Conservation (phyloP, 2,113 vertebrate species). For the Psittacula cyanocephala region DNA sequence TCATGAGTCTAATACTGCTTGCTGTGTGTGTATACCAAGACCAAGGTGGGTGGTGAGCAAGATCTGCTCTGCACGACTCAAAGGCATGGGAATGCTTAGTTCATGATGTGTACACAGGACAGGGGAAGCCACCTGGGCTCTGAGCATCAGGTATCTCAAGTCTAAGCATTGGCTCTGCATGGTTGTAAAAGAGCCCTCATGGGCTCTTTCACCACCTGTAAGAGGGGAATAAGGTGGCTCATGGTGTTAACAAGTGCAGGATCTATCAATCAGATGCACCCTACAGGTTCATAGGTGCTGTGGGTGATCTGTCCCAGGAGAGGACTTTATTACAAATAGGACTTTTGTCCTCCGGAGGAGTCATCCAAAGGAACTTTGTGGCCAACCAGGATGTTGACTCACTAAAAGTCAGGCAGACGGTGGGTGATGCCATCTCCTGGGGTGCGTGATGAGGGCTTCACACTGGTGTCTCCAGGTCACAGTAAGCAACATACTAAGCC, state of each 20-base stretch:
- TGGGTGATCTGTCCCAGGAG: neutral
- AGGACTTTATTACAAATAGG: neutral
- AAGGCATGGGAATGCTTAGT: neutral
- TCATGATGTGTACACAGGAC: neutral
- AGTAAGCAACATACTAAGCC: neutral
- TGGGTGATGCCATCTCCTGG: neutral
- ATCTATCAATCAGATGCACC: neutral
- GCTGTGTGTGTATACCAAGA: neutral
- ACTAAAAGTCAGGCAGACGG: neutral
- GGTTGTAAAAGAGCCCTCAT: neutral
- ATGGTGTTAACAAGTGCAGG: neutral
- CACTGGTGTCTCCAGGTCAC: neutral
- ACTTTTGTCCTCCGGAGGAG: neutral
- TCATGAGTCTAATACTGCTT: fast-evolving
- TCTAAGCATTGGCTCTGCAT: neutral
- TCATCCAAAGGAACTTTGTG: neutral
- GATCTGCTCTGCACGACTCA: neutral
- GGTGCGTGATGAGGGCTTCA: neutral
- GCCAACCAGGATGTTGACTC: neutral
- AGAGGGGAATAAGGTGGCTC: neutral
- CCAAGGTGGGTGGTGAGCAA: neutral
- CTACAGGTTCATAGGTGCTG: neutral
- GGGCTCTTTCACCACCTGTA: neutral
- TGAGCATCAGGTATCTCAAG: neutral
- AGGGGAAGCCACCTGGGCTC: neutral